A percentile compares a stretch with the other conserved stretches of the same genome.
These are phyloP conservation scores for Pyrocoelia pectoralis DNA, from an alignment of 2,888 invertebrate species.

Conservation along the genomic window DNA sequence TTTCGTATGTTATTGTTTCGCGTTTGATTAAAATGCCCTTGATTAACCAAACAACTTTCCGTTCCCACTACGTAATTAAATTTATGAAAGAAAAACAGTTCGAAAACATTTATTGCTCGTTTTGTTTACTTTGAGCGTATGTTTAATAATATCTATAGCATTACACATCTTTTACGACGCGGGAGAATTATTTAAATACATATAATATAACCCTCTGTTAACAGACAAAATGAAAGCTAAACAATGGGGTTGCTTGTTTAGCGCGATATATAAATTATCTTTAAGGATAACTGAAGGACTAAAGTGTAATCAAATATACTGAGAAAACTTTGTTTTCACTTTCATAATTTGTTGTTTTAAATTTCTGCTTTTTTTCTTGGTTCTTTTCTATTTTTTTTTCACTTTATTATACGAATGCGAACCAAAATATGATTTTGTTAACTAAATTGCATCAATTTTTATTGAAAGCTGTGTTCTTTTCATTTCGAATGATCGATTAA, in stretches of 20 bases:
- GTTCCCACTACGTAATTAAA: constrained; percentile 43
- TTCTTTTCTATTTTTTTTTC: too few species aligned
- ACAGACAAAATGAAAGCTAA: constrained; percentile 55
- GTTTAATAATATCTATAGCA: constrained; percentile 49
- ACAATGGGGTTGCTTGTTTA: constrained; percentile 48
- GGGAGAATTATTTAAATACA: constrained; percentile 50
- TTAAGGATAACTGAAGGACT: constrained; percentile 33
- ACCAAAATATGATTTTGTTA: too few species aligned
- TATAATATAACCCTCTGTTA: constrained; percentile 46
- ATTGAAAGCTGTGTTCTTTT: too few species aligned
- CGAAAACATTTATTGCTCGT: constrained; percentile 49
- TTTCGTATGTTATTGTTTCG: constrained; percentile 26
- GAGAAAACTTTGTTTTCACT: constrained; percentile 30
- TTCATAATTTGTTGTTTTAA: neutral
- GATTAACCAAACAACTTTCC: constrained; percentile 31
- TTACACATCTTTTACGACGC: constrained; percentile 51
- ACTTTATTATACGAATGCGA: too few species aligned
- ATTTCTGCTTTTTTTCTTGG: too few species aligned
- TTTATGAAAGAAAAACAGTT: constrained; percentile 55
- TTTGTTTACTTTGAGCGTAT: constrained; percentile 51
- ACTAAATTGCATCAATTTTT: too few species aligned
- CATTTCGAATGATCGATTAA: too few species aligned
- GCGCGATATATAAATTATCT: constrained; percentile 45
- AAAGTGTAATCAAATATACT: constrained; percentile 29
- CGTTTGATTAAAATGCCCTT: constrained; percentile 33